Evolutionary conservation across 2,888 invertebrate species (phyloP).

Genomic region (Dascillus cervinus): DNA sequence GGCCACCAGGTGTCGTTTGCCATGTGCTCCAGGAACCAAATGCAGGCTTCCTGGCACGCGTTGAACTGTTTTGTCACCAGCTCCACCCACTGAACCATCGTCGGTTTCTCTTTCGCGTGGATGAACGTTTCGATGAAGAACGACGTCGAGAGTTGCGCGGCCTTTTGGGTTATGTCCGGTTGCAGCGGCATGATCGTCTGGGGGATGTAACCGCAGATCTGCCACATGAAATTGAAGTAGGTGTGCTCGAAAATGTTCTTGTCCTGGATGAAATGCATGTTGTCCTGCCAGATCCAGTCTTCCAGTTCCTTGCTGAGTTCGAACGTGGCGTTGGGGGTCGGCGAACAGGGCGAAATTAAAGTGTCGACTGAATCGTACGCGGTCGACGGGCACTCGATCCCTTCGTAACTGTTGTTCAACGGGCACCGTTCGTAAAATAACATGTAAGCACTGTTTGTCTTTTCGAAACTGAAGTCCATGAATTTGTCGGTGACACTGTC

Average conservation of each 20-base stretch:
- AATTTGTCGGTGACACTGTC: slow-evolving; percentile 95
- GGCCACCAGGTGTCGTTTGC: slow-evolving; percentile 94
- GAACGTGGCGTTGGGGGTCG: slow-evolving; percentile 35
- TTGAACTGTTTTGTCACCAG: slow-evolving; percentile 91
- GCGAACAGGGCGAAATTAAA: slow-evolving; percentile 13
- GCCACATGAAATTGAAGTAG: slow-evolving; percentile 95
- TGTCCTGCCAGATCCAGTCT: slow-evolving; percentile 97
- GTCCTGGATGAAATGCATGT: slow-evolving; percentile 90
- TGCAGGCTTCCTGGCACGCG: slow-evolving; percentile 78
- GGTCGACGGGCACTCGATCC: slow-evolving; percentile 31
- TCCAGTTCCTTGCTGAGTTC: slow-evolving; percentile 73
- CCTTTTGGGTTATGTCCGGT: slow-evolving; percentile 75
- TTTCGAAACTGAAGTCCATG: slow-evolving; percentile 96
- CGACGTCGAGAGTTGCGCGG: slow-evolving; percentile 82
- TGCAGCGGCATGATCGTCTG: slow-evolving; percentile 73
- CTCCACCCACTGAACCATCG: slow-evolving; percentile 52
- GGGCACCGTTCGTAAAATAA: slow-evolving; percentile 84
- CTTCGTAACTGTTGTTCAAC: slow-evolving; percentile 28
- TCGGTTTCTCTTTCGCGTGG: slow-evolving; percentile 91
- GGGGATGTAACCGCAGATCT: slow-evolving; percentile 89
- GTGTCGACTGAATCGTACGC: slow-evolving; percentile 27
- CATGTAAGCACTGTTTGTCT: slow-evolving; percentile 97
- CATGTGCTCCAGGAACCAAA: slow-evolving; percentile 92
- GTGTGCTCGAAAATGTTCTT: slow-evolving; percentile 94
- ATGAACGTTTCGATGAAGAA: slow-evolving; percentile 96